These are phyloP conservation scores for Dascyllus trimaculatus DNA, from an alignment of 2,113 vertebrate genomes.

Conservation along the genomic window DNA sequence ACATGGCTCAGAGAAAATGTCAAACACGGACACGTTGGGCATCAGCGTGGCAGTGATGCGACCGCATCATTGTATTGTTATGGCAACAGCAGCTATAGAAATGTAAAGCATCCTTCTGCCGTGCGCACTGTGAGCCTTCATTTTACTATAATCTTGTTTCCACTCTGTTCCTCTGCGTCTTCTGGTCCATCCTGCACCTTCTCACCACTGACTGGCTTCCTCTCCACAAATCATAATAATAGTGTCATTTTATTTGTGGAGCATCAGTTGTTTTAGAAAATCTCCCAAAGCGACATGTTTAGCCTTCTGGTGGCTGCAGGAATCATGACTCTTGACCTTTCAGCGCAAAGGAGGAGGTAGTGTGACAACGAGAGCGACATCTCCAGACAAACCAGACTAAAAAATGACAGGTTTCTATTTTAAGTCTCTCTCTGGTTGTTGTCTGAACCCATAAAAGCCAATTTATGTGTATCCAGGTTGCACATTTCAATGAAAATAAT, in stretches of 20 bases:
- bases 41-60: neutral
- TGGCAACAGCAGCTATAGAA: neutral
- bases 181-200: too few relatives aligned
- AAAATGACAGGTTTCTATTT: too few relatives aligned
- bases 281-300: too few relatives aligned
- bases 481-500: too few relatives aligned
- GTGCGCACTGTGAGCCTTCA: neutral
- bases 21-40: constrained; percentile 1
- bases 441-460: too few relatives aligned
- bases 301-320: too few relatives aligned
- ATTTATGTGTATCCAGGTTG: too few relatives aligned
- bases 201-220: neutral
- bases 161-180: neutral
- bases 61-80: neutral
- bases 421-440: too few relatives aligned
- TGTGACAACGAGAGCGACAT: too few relatives aligned
- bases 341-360: too few relatives aligned
- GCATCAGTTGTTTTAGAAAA: neutral
- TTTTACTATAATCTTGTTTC: constrained; percentile 7
- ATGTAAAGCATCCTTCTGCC: neutral
- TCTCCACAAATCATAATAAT: neutral
- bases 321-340: too few relatives aligned
- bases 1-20: constrained; percentile 19
- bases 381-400: too few relatives aligned
- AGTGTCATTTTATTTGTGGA: neutral